Evolutionary conservation across 2,113 vertebrate species (phyloP).

Genomic region (Actinemys pallida): DNA sequence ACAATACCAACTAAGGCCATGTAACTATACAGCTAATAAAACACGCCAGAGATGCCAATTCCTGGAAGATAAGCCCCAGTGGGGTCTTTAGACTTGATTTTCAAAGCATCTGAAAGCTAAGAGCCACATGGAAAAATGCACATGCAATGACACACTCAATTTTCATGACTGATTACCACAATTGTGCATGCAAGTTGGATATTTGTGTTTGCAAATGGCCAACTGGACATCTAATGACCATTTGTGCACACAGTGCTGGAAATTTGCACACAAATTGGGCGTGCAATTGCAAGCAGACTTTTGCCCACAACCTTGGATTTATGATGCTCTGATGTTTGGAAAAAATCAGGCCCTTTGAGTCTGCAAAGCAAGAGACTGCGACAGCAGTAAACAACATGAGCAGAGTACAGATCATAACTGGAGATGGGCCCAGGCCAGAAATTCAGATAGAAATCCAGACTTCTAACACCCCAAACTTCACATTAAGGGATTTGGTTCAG

Average conservation of each 20-base stretch:
- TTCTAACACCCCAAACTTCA: background rate
- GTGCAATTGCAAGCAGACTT: background rate
- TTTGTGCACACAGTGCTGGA: background rate
- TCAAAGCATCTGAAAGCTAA: background rate
- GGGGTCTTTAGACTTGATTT: background rate
- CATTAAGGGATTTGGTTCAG: background rate
- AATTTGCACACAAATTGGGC: background rate
- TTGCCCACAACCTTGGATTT: background rate
- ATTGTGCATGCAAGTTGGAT: background rate
- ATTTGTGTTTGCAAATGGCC: accelerated
- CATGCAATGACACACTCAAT: background rate
- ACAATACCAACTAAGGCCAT: slow-evolving; percentile 19
- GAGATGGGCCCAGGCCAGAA: background rate
- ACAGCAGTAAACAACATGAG: background rate
- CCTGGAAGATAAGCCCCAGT: background rate
- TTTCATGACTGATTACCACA: background rate
- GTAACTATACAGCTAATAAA: accelerated
- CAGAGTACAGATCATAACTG: background rate
- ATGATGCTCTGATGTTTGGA: background rate
- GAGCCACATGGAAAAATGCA: background rate
- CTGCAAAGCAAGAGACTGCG: background rate
- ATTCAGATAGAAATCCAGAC: background rate
- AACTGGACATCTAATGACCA: background rate
- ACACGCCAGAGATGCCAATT: background rate
- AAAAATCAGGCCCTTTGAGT: background rate